Evolutionary conservation across 2,888 invertebrate genomes (phyloP).

Genomic region (Sminthurides aquaticus): DNA sequence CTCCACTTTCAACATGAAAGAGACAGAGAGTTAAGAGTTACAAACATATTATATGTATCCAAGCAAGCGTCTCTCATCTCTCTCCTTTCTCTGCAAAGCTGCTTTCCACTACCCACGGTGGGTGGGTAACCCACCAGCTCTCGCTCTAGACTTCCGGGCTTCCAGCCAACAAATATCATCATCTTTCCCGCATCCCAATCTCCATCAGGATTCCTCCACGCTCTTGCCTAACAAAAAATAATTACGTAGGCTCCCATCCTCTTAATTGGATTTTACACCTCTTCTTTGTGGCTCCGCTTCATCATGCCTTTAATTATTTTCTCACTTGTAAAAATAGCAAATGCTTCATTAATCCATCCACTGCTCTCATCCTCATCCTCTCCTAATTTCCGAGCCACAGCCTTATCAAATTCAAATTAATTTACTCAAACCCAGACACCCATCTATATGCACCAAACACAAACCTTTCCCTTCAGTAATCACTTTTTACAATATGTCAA

Average conservation of each 20-base stretch:
- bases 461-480: too few relatives aligned
- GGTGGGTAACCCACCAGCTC: too few relatives aligned
- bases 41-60: too few relatives aligned
- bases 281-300: conserved; percentile 31
- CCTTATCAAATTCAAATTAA: conserved; percentile 3
- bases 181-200: conserved; percentile 14
- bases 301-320: conserved; percentile 35
- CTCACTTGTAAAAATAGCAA: conserved; percentile 21
- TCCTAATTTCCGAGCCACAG: conserved; percentile 7
- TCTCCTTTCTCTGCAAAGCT: too few relatives aligned
- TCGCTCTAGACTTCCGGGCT: too few relatives aligned
- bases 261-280: conserved; percentile 38
- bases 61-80: too few relatives aligned
- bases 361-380: background rate
- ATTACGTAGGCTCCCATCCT: conserved; percentile 33
- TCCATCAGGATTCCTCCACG: conserved; percentile 10
- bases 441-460: background rate
- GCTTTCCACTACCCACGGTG: too few relatives aligned
- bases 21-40: too few relatives aligned
- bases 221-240: conserved; percentile 24
- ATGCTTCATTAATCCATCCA: conserved; percentile 29
- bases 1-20: too few relatives aligned
- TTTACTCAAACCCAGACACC: background rate
- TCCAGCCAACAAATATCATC: conserved; percentile 24
- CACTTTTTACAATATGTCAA: background rate